Conservation (phyloP, 1,140 invertebrate species). For the Fopius arisanus region DNA sequence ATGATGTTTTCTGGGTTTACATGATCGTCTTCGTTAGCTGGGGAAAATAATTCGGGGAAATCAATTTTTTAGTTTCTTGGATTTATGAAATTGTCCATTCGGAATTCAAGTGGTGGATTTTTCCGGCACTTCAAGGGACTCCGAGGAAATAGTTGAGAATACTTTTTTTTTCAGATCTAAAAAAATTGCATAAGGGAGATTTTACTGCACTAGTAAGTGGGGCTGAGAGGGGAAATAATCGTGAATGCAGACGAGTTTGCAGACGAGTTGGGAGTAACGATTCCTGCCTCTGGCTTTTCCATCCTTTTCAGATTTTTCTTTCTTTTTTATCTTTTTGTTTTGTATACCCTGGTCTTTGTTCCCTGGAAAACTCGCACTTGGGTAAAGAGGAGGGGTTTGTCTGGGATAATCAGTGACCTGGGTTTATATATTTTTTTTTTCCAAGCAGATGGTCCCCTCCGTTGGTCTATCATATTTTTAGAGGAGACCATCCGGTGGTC, state of each 20-base stretch:
- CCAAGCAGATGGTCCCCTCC: not conserved
- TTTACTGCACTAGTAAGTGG: not conserved
- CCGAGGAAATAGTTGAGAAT: not conserved
- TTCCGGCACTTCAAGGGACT: not conserved
- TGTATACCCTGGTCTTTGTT: constrained; percentile 1
- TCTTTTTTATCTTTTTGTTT: not conserved
- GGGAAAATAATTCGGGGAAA: no score
- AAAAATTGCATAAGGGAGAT: not conserved
- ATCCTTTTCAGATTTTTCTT: constrained; percentile 12
- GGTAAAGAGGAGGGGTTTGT: not conserved
- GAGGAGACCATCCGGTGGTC: not conserved
- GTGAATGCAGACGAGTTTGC: constrained; percentile 22
- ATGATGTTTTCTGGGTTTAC: no score
- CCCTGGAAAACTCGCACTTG: not conserved
- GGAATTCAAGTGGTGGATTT: no score
- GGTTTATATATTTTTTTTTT: not conserved
- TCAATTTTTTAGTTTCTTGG: no score
- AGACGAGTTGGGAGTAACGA: constrained; percentile 23
- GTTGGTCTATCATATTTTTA: not conserved
- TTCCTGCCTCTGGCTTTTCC: constrained; percentile 21
- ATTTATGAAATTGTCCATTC: no score
- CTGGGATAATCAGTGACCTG: not conserved
- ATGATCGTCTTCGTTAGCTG: no score
- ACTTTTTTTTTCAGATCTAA: not conserved
- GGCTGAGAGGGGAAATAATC: not conserved